A percentile compares a stretch with the other conserved stretches of the same genome.
Conservation (phyloP, 2,113 vertebrate genomes). For the Chloropsis hardwickii region DNA sequence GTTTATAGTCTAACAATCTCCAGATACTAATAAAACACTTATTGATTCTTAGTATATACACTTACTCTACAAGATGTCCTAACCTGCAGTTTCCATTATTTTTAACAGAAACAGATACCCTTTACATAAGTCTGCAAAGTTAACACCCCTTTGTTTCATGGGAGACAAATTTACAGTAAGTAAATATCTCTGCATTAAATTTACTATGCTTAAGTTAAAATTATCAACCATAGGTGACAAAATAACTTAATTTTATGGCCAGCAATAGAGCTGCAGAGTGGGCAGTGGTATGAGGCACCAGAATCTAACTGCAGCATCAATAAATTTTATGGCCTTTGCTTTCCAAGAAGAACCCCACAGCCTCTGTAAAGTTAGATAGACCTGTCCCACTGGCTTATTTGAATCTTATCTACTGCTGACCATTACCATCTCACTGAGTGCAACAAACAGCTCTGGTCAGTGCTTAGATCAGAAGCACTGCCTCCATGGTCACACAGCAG, state of each 20-base stretch:
- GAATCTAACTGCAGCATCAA: not conserved
- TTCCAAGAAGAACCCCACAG: slow-evolving; percentile 1
- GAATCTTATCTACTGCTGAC: not conserved
- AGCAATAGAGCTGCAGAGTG: not conserved
- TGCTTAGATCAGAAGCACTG: not conserved
- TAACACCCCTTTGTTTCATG: slow-evolving; percentile 28
- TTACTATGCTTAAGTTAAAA: slow-evolving; percentile 64
- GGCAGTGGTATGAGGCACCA: not conserved
- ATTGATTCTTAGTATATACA: slow-evolving; percentile 62
- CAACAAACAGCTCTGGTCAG: not conserved
- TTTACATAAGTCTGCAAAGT: slow-evolving; percentile 26
- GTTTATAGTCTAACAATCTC: slow-evolving; percentile 51
- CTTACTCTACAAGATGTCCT: slow-evolving; percentile 50
- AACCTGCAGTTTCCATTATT: not conserved
- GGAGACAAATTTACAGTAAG: slow-evolving; percentile 62
- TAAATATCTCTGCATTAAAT: slow-evolving; percentile 53
- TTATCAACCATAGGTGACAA: slow-evolving; percentile 44
- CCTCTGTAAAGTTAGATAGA: not conserved
- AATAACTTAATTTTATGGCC: slow-evolving; percentile 54
- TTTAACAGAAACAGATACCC: slow-evolving; percentile 49
- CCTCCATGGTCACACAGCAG: not conserved
- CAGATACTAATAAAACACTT: slow-evolving; percentile 66
- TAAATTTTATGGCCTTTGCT: slow-evolving; percentile 3
- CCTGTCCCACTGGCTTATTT: not conserved
- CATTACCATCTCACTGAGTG: not conserved